Base-by-base conservation (phyloP, 2,113 vertebrate genomes). In the Takifugu bimaculatus region DNA sequence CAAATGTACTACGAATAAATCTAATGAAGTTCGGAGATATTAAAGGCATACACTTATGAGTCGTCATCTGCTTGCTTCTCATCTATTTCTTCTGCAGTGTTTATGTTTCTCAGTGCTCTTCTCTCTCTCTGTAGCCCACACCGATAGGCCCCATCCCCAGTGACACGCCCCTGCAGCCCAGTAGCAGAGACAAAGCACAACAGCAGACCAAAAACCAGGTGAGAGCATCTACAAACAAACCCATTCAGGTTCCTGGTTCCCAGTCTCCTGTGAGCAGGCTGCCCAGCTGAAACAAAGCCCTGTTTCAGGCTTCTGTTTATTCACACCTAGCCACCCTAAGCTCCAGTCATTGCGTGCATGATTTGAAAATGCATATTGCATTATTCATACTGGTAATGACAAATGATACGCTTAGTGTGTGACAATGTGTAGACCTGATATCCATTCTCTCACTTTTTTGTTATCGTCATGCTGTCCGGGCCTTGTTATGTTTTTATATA, bases 151-250 rank as follows among this genome's bases (percentile, higher is more conserved):
- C 95, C 10, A 93, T 96, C 81, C 94, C 95, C 77, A 91, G 91
- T 11, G 96, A 98, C 75, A 88, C 94, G 54, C 92, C 94, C 44
- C 72, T 90, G 71, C 95, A 92, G 85, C 89, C 93, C 56, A 94
- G 91, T 70, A 92, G 85, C 80, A 91, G 94, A 85, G 95, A 98
- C 82, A 98, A 96, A 91, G 90, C 91, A 89, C 94, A 93, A 91
- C 92, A 92, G 74, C 93, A 94, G 91, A 92, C 90, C 91, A 98
- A 97, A 91, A 94, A 94, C 87, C 96, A 93, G 94, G 96, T 97
- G 85, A 94, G 93, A 4, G 32, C 52, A 0, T 0, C 28, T 60
- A 13, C 50, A 20, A 44, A 45, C n/a, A 62, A 52, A 39, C 65
- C 62, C 58, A 5, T 26, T 80, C 62, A 20, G 48, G 68, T 72